These are phyloP conservation scores for Sporophila hypoxantha DNA, from an alignment of 2,113 vertebrate genomes.

Conservation along the genomic window DNA sequence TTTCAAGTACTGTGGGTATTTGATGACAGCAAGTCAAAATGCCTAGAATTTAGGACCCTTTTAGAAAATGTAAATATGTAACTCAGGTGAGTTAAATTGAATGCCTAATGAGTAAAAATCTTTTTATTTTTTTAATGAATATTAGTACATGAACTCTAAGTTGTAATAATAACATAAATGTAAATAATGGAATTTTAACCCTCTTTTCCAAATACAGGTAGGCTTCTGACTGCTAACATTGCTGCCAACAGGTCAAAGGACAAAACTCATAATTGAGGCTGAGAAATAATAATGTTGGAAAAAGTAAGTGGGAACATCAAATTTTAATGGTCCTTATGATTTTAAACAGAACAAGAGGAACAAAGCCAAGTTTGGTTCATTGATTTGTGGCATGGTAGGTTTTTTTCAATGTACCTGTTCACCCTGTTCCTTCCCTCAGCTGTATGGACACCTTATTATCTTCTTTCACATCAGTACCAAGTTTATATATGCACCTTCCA, in stretches of 20 bases:
- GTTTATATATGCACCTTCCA: background rate
- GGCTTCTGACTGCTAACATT: background rate
- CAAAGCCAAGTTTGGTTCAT: background rate
- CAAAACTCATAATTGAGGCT: background rate
- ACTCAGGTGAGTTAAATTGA: background rate
- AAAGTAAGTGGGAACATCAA: background rate
- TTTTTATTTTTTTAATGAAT: background rate
- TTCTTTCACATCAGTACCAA: background rate
- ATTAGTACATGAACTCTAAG: background rate
- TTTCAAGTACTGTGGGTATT: background rate
- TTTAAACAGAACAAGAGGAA: background rate
- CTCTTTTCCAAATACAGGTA: background rate
- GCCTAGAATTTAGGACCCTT: background rate
- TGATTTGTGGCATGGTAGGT: background rate
- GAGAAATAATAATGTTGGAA: background rate
- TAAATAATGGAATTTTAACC: background rate
- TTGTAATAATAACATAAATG: background rate
- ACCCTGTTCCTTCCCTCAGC: background rate
- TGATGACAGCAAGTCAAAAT: background rate
- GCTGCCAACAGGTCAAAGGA: background rate
- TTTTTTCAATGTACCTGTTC: background rate
- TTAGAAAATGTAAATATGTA: background rate
- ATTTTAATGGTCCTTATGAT: background rate
- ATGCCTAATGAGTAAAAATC: background rate
- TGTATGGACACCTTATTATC: background rate